A percentile compares a stretch with the other conserved stretches of the same genome.
These are phyloP conservation scores for Temnothorax nylanderi DNA, from an alignment of 1,140 invertebrate genomes.

Conservation along the genomic window DNA sequence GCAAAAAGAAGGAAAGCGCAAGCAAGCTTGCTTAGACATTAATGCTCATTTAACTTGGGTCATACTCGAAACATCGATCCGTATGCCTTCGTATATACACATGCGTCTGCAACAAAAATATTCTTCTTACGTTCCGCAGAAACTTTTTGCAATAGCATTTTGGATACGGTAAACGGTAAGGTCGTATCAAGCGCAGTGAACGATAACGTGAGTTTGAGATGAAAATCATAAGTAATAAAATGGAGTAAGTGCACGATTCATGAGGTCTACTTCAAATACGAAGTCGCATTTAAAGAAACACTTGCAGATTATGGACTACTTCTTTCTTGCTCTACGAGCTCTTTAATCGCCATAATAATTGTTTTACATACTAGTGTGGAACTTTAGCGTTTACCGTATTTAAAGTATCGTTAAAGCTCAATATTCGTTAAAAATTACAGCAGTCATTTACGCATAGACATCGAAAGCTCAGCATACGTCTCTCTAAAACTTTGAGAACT, in stretches of 20 bases:
- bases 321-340: neutral
- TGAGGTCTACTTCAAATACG: neutral
- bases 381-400: slow-evolving; percentile 10
- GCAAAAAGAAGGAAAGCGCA: slow-evolving; percentile 9
- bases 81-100: slow-evolving; percentile 53
- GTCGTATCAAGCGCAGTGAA: neutral
- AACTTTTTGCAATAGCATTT: slow-evolving; percentile 1
- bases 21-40: slow-evolving; percentile 34
- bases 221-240: neutral
- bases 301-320: neutral
- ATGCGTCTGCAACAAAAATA: slow-evolving; percentile 19
- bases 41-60: slow-evolving; percentile 19
- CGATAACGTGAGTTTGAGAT: neutral
- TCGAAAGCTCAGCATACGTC: neutral
- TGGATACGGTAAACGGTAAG: neutral
- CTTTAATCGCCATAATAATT: slow-evolving; percentile 1
- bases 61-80: slow-evolving; percentile 48
- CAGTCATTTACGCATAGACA: neutral
- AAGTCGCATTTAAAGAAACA: neutral
- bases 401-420: neutral
- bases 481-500: neutral
- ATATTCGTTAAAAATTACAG: slow-evolving; percentile 4
- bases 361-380: neutral
- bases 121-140: neutral
- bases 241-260: neutral